Evolutionary conservation across 2,113 vertebrate genomes (phyloP).

Genomic region (Nerophis ophidion): DNA sequence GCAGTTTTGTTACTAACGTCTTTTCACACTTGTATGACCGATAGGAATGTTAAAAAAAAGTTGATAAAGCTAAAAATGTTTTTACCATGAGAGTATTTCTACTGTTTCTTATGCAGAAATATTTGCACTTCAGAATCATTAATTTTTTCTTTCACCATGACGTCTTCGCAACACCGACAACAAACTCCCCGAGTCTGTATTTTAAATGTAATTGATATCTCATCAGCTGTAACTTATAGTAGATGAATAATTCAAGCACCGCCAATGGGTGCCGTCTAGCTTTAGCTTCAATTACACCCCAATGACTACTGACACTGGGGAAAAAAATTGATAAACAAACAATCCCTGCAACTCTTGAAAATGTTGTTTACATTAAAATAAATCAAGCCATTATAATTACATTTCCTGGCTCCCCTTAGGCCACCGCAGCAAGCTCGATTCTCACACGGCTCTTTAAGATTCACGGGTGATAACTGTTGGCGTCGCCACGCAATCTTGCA

Average conservation of each 20-base stretch:
- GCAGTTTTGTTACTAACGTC: too few species aligned
- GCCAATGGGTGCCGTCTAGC: conserved; percentile 26
- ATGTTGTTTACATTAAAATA: conserved; percentile 27
- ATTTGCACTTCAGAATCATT: neutral
- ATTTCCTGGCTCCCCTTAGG: conserved; percentile 21
- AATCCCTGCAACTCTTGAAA: conserved; percentile 24
- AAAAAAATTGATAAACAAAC: conserved; percentile 28
- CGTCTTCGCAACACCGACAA: neutral
- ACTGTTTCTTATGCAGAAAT: too few species aligned
- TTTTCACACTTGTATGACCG: too few species aligned
- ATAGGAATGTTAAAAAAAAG: too few species aligned
- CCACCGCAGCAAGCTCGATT: neutral
- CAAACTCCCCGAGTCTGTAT: conserved; percentile 1
- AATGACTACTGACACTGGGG: conserved; percentile 13
- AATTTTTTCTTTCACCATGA: conserved; percentile 26
- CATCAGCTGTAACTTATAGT: conserved; percentile 24
- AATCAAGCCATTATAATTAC: conserved; percentile 27
- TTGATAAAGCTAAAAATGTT: too few species aligned
- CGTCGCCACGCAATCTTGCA: neutral
- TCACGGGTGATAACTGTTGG: conserved; percentile 20
- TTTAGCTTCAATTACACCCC: conserved; percentile 34
- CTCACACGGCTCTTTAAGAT: conserved; percentile 27
- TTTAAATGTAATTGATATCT: conserved; percentile 35
- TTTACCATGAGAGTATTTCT: too few species aligned
- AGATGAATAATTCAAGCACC: conserved; percentile 43